Evolutionary conservation across 2,113 vertebrate species (phyloP), one percentile per base, ranked within the genome.

Genomic region (Paratilapia polleni): DNA sequence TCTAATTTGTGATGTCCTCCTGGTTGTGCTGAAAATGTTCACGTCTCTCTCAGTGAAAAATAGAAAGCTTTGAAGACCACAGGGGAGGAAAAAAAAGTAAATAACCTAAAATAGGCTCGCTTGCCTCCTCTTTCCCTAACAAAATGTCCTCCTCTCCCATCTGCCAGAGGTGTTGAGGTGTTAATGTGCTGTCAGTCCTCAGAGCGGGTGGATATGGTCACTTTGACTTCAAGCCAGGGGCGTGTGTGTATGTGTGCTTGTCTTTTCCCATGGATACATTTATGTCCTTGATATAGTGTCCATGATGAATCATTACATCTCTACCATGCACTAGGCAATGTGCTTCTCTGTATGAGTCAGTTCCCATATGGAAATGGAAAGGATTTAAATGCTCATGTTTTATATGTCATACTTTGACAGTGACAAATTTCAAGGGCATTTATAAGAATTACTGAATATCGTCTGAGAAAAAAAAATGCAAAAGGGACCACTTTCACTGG

Each of bases 181-280:
- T 91, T 73, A 73, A 73, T 73, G 86, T 92, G 84, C 85, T 80
- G 86, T 89, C 87, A 85, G 84, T 89, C 89, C 87, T 80, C 79
- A 75, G 85, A 85, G 80, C 87, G 83, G 70, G 26, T 68, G 82
- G 81, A 68, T 9, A 31, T 58, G 64, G 91, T 59, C 83, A 78
- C 77, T 70, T 60, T 82, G 84, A 82, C 78, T 77, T 43, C 6
- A 26, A 28, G 78, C 84, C 59, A 89, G 85, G 17, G 8, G 26
- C 22, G 41, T 56, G 77, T 73, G 38, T 57, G 61, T 60, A 52
- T 54, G 77, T 78, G 41, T 49, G 47, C 19, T 9, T 68, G 22
- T 47, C 5, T 68, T 47, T 26, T 43, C 24, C 66, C 64, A 47
- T 70, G 24, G 43, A 52, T 20, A 10, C 66, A 70, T 70, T 31